Evolutionary conservation across 2,797 vertebrate species (phyloP).

Genomic region (Anolis apletophallus): DNA sequence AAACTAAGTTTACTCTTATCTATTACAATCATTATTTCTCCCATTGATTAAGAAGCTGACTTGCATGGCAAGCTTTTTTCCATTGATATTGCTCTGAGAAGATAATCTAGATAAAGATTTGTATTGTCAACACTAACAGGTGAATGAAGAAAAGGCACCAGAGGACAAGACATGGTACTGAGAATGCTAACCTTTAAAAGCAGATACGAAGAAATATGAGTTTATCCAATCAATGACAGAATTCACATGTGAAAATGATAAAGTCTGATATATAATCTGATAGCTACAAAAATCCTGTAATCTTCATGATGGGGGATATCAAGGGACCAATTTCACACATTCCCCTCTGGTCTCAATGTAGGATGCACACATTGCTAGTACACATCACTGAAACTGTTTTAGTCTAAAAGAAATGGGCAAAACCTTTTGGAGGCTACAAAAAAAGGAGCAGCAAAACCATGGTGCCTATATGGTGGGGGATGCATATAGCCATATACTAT

Average conservation of each 20-base stretch:
- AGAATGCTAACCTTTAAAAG: not conserved
- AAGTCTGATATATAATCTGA: too few relatives aligned
- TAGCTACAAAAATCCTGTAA: too few relatives aligned
- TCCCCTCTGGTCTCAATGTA: too few relatives aligned
- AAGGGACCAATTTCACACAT: too few relatives aligned
- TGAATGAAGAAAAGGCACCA: not conserved
- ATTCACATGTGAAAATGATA: too few relatives aligned
- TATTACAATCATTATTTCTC: too few relatives aligned
- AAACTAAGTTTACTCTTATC: too few relatives aligned
- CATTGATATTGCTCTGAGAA: not conserved
- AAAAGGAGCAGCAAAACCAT: not conserved
- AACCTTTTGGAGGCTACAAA: too few relatives aligned
- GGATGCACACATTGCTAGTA: not conserved
- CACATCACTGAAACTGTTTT: not conserved
- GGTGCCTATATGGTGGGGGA: not conserved
- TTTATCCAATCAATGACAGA: too few relatives aligned
- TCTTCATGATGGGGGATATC: too few relatives aligned
- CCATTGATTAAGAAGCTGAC: too few relatives aligned
- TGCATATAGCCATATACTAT: not conserved
- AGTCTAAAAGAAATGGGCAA: not conserved
- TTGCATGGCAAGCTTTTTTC: not conserved
- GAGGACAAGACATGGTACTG: not conserved
- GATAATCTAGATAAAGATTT: not conserved
- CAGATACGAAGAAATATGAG: not conserved
- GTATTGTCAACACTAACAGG: not conserved